Base-by-base conservation (phyloP, 2,797 vertebrate species). In the Taenioides sp. region DNA sequence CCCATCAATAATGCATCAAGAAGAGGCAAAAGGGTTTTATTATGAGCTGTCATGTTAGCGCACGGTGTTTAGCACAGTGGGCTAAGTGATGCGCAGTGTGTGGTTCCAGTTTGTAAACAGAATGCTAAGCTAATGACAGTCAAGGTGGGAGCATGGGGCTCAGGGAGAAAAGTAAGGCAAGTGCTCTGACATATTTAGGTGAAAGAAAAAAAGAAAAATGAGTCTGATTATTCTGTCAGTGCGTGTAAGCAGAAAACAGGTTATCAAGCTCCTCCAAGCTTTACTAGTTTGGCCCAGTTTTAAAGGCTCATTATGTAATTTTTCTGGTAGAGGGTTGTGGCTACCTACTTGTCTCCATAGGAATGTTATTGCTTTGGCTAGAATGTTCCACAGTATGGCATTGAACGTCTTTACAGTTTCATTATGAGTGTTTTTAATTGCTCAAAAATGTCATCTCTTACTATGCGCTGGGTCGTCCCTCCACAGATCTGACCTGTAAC, bases 1-100 rank as follows among this genome's bases (percentile, higher is more conserved):
- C 37, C 72, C 86, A 89, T 87, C 79, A 79, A 89, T 91, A 85
- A 90, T 90, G 89, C 75, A 87, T 75, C 78, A 81, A 80, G 72
- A 71, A 71, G 77, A 78, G 71, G 76, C 87, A 76, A 82, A 71
- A 72, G 75, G 76, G 71, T 67, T 86, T 87, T 82, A 84, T 75
- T 84, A 85, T 84, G 84, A 80, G 65, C 80, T 84, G 82, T 86
- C 90, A 78, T 81, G 86, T 87, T 67, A 65, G 78, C 80, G 77
- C 71, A 75, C 85, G 82, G 77, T 76, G 69, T 82, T 81, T 67
- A 55, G 75, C 63, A 62, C 67, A 75, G 80, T 71, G 27, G 54
- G 75, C 55, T 43, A 57, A 28, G 12, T 23, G 58, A 71, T 31
- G 67, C 65, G 28, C 61, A 49, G 40, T 77, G 70, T 72, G 70